Evolutionary conservation across 1,140 invertebrate species (phyloP).

Genomic region (Drosophila sproati): DNA sequence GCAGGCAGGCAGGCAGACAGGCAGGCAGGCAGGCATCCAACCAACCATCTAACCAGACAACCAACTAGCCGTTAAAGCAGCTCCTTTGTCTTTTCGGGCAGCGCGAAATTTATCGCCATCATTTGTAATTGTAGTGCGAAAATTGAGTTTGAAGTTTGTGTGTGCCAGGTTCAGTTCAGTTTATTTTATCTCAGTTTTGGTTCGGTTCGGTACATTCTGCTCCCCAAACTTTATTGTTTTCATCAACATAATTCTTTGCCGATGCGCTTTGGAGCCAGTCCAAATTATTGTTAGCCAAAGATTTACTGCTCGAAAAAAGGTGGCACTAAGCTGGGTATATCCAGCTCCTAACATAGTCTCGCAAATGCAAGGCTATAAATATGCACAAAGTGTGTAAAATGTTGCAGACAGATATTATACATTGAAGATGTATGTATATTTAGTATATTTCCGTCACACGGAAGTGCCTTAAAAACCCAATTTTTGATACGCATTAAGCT

Average conservation of each 20-base stretch:
- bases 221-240: slow-evolving; percentile 65
- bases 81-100: slow-evolving; percentile 66
- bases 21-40: slow-evolving; percentile 52
- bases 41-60: slow-evolving; percentile 25
- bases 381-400: slow-evolving; percentile 50
- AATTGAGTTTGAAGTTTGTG: slow-evolving; percentile 80
- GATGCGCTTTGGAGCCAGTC: slow-evolving; percentile 70
- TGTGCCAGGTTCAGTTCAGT: slow-evolving; percentile 13
- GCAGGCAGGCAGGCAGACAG: slow-evolving; percentile 44
- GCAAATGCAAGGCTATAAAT: slow-evolving; percentile 49
- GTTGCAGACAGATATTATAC: slow-evolving; percentile 43
- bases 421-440: slow-evolving; percentile 61
- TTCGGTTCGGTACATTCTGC: slow-evolving; percentile 14
- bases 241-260: slow-evolving; percentile 77
- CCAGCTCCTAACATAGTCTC: slow-evolving; percentile 50
- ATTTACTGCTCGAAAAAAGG: slow-evolving; percentile 62
- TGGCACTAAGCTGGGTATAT: slow-evolving; percentile 67
- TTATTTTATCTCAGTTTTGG: slow-evolving; percentile 2
- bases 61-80: slow-evolving; percentile 44
- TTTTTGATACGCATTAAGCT: slow-evolving; percentile 66
- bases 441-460: slow-evolving; percentile 84
- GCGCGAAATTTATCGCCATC: slow-evolving; percentile 76
- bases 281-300: slow-evolving; percentile 73
- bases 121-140: slow-evolving; percentile 82
- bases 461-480: slow-evolving; percentile 81